Percentiles rank a stretch among this genome's conserved stretches.
Conservation (phyloP, 2,113 vertebrate species). For the Tenrec ecaudatus region DNA sequence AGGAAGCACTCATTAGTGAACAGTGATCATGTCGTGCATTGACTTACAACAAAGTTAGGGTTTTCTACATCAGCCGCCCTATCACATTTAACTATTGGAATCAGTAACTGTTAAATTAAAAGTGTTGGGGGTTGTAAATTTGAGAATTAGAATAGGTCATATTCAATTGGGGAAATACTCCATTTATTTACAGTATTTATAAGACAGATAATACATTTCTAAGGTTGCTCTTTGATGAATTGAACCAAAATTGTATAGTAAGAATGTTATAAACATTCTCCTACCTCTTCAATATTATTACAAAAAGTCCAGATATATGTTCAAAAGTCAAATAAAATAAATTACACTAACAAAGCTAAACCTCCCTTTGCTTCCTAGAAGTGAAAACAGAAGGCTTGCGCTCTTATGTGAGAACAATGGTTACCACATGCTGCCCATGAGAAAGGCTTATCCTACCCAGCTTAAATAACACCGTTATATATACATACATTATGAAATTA, state of each 20-base stretch:
- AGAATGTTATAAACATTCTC: not conserved
- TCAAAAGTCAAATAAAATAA: no score
- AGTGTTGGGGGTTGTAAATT: not conserved
- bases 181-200: no score
- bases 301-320: not conserved
- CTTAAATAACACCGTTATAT: no score
- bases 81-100: not conserved
- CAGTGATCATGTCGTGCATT: not conserved
- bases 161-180: not conserved
- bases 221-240: not conserved
- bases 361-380: not conserved
- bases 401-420: slow-evolving; percentile 25
- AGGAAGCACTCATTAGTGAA: not conserved
- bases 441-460: not conserved
- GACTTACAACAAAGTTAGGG: not conserved
- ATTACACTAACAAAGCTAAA: no score
- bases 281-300: slow-evolving; percentile 21
- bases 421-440: not conserved
- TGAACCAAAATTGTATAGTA: not conserved
- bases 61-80: not conserved
- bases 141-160: slow-evolving; percentile 13
- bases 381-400: not conserved
- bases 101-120: not conserved
- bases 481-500: no score
- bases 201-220: not conserved